Percentiles rank a stretch among this genome's conserved stretches.
Evolutionary conservation across 2,797 vertebrate genomes (phyloP).

Genomic region (Valencia hispanica): DNA sequence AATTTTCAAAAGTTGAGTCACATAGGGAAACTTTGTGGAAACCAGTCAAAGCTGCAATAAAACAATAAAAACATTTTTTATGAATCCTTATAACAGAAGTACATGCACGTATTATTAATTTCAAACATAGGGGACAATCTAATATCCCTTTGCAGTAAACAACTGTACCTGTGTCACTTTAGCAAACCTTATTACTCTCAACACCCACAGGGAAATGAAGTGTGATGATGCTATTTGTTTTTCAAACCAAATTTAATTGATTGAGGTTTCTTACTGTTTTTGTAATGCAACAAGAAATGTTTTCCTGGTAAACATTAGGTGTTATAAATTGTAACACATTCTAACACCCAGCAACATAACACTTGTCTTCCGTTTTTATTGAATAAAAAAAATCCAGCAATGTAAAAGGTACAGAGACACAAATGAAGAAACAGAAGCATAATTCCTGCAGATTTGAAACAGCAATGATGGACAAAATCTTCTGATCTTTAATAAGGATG

Average conservation of each 20-base stretch:
- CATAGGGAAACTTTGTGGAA: neutral
- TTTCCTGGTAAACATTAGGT: conserved; percentile 13
- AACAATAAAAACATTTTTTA: neutral
- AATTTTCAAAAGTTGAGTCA: neutral
- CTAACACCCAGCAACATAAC: neutral
- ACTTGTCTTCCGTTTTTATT: conserved; percentile 22
- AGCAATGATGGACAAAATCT: conserved; percentile 40
- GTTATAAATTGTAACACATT: conserved; percentile 10
- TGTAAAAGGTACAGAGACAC: conserved; percentile 40
- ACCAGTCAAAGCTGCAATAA: neutral
- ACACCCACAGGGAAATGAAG: conserved; percentile 26
- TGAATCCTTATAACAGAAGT: neutral
- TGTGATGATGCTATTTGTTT: conserved; percentile 33
- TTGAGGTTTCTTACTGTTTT: conserved; percentile 27
- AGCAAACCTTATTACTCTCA: conserved; percentile 37
- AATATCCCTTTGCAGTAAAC: conserved; percentile 23
- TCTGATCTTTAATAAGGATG: conserved; percentile 41
- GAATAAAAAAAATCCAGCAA: conserved; percentile 22
- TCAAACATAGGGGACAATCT: neutral
- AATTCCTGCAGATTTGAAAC: conserved; percentile 45
- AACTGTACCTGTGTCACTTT: conserved; percentile 13
- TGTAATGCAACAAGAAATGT: conserved; percentile 14
- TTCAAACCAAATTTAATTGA: conserved; percentile 42
- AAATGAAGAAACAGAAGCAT: conserved; percentile 30
- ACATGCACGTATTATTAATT: neutral